phyloP scores from a whole-genome alignment of 2,888 invertebrate species.

The Periphyllus acericola region DNA sequence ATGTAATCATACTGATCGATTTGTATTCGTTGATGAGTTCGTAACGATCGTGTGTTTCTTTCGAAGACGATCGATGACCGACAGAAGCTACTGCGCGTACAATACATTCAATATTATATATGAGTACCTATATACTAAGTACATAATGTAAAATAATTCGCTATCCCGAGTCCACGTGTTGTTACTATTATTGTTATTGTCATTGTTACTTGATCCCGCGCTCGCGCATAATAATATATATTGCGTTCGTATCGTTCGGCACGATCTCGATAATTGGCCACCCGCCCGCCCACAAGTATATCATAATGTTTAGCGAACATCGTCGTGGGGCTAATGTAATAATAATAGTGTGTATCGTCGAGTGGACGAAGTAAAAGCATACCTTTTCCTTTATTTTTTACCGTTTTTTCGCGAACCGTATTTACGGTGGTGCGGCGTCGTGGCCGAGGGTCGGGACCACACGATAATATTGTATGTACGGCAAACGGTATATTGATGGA shows the following conservation, averaged over 20 bases:
- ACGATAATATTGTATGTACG: neutral
- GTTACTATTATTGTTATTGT: constrained; percentile 12
- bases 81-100: neutral
- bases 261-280: constrained; percentile 59
- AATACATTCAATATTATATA: neutral
- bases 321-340: constrained; percentile 18
- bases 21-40: no score
- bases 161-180: neutral
- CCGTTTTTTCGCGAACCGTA: neutral
- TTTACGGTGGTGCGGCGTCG: neutral
- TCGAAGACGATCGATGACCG: neutral
- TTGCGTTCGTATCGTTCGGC: neutral
- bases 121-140: neutral
- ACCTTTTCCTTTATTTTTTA: neutral
- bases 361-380: neutral
- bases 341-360: constrained; percentile 6
- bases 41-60: neutral
- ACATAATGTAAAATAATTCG: neutral
- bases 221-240: neutral
- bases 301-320: constrained; percentile 48
- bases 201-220: neutral
- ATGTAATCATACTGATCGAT: no score
- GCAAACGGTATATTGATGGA: neutral
- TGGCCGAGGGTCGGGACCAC: neutral
- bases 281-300: constrained; percentile 24